A percentile compares a stretch with the other conserved stretches of the same genome.
phyloP scores from a whole-genome alignment of 1,140 invertebrate genomes.

The Oreohelix idahoensis region DNA sequence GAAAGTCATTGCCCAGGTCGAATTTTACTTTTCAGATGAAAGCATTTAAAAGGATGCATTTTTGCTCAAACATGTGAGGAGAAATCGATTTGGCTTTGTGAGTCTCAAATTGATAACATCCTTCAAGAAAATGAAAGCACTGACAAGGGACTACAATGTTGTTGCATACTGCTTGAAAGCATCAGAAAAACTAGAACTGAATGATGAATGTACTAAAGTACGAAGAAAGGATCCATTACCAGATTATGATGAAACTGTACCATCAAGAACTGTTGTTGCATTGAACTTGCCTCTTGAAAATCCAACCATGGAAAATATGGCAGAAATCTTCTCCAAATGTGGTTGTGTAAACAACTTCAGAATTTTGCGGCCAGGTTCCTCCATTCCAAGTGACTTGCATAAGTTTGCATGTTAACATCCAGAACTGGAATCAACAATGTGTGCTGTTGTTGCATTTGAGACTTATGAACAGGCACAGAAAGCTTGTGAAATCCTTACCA shows the following conservation, averaged over 20 bases:
- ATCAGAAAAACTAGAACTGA: conserved; percentile 89
- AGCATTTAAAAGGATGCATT: conserved; percentile 96
- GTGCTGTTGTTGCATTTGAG: conserved; percentile 91
- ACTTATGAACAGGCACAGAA: conserved; percentile 86
- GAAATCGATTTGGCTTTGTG: conserved; percentile 95
- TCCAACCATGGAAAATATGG: conserved; percentile 88
- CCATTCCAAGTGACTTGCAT: conserved; percentile 88
- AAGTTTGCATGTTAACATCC: conserved; percentile 91
- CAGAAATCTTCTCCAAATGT: conserved; percentile 87
- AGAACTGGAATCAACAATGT: conserved; percentile 85
- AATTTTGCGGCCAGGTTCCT: conserved; percentile 87
- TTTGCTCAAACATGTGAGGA: conserved; percentile 91
- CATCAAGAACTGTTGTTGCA: conserved; percentile 90
- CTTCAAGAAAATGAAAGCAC: conserved; percentile 81
- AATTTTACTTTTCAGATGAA: conserved; percentile 93
- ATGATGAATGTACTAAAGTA: conserved; percentile 92
- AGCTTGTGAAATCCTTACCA: conserved; percentile 78
- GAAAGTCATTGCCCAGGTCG: conserved; percentile 70
- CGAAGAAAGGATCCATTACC: conserved; percentile 87
- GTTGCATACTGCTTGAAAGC: conserved; percentile 85
- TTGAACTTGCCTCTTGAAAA: conserved; percentile 87
- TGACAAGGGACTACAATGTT: conserved; percentile 93
- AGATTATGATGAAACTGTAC: conserved; percentile 89
- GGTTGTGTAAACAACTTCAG: conserved; percentile 90
- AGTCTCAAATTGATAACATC: conserved; percentile 94